Base-by-base conservation (phyloP, 2,113 vertebrate genomes). In the Stictonetta naevosa region DNA sequence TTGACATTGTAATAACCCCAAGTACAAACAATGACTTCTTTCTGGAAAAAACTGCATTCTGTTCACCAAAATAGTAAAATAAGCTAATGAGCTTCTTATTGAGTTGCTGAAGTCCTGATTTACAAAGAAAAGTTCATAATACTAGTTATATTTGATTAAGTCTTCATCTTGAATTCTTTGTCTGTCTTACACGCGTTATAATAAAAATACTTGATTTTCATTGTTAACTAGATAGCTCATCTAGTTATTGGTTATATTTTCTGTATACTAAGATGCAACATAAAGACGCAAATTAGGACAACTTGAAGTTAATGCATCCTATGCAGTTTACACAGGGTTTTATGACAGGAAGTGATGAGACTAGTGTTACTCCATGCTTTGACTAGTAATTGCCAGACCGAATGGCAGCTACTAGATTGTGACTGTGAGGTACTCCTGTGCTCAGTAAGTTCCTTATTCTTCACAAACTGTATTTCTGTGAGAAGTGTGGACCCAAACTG, bases 1-100 rank as follows among this genome's bases (percentile, higher is more conserved):
- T 88, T 96, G 93, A 82, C 90, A 48, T 76, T 79, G 36, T 46
- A 82, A 76, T 62, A 93, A 94, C 92, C 66, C 74, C 63, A 58
- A 71, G 69, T 80, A 82, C 25, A 69, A 93, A 59, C 87, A 94
- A 68, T 63, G 36, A 40, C 67, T 62, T 40, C 53, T 29, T 91
- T 74, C 38, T 79, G 29, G 16, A 46, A 34, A 69, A 25, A 63
- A 18, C 48, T 2, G 8, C 44, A 4, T 74, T 84, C 40, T 77
- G 10, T 36, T 93, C 40, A 34, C 44, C 79, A 59, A 20, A 90
- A 55, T 16, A 77, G n/a, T 69, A 82, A 95, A 92, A 79, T 36
- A 86, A 88, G 11, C 28, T 82, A 38, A 34, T 40, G 16, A 59
- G 28, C 31, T 86, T 77, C 5, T 10, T 73, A 0, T 5, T 20